Evolutionary conservation across 2,888 invertebrate species (phyloP).

Genomic region (Teleogryllus oceanicus): DNA sequence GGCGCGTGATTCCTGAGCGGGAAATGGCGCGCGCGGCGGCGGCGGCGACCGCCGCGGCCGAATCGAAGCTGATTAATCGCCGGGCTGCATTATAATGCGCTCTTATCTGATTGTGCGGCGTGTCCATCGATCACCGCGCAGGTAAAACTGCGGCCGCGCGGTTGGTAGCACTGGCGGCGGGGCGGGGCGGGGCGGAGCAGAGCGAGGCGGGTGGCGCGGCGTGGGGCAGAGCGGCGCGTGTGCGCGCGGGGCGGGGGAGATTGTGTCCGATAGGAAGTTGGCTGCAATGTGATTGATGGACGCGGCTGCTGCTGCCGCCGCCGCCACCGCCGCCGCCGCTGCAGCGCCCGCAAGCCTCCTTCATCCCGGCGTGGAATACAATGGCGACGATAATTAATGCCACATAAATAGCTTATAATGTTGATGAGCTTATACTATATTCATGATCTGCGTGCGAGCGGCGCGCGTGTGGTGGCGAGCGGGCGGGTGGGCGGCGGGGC

Average conservation of each 20-base stretch:
- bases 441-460: constrained; percentile 5
- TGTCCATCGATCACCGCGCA: constrained; percentile 7
- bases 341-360: not conserved
- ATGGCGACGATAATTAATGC: constrained; percentile 18
- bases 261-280: constrained; percentile 18
- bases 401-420: constrained; percentile 18
- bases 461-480: not conserved
- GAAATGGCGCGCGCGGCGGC: constrained; percentile 6
- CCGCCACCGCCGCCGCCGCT: too few species aligned
- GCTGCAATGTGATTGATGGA: constrained; percentile 9
- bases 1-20: constrained; percentile 6
- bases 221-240: not conserved
- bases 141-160: constrained; percentile 8
- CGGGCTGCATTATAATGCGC: constrained; percentile 1
- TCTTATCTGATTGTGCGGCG: constrained; percentile 1
- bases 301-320: not conserved
- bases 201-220: not conserved
- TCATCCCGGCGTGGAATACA: constrained; percentile 18
- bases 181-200: not conserved
- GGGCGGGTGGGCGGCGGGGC: not conserved
- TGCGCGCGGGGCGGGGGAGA: constrained; percentile 1
- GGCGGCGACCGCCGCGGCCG: not conserved
- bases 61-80: constrained; percentile 18
- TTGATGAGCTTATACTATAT: constrained; percentile 18
- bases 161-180: not conserved